A percentile compares a stretch with the other conserved stretches of the same genome.
Evolutionary conservation across 1,140 invertebrate species (phyloP).

Genomic region (Atopsyche davidsoni): DNA sequence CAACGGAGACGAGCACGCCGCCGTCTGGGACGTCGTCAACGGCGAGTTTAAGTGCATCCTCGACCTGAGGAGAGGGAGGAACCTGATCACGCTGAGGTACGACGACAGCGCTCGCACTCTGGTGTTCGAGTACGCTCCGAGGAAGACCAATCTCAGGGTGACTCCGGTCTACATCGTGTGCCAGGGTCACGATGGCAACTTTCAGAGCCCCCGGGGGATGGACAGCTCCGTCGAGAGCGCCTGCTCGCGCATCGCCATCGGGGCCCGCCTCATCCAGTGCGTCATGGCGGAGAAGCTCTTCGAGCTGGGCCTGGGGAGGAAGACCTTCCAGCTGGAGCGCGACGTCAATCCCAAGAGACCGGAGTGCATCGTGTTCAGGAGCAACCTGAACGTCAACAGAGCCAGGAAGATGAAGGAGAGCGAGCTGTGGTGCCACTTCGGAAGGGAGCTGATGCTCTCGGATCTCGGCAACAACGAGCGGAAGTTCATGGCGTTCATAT

Average conservation of each 20-base stretch:
- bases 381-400: constrained; percentile 62
- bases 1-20: constrained; percentile 34
- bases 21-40: constrained; percentile 42
- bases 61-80: constrained; percentile 42
- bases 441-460: constrained; percentile 68
- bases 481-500: constrained; percentile 86
- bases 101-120: constrained; percentile 35
- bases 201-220: constrained; percentile 67
- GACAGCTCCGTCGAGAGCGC: constrained; percentile 69
- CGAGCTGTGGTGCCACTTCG: constrained; percentile 80
- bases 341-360: constrained; percentile 52
- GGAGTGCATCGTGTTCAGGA: constrained; percentile 63
- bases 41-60: constrained; percentile 46
- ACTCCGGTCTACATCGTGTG: constrained; percentile 71
- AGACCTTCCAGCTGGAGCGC: constrained; percentile 74
- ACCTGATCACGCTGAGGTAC: constrained; percentile 38
- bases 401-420: constrained; percentile 68
- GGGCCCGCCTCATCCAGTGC: constrained; percentile 75
- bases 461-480: constrained; percentile 55
- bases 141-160: constrained; percentile 47
- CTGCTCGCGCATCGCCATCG: constrained; percentile 68
- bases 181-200: constrained; percentile 67
- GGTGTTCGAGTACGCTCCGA: constrained; percentile 39
- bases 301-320: constrained; percentile 69
- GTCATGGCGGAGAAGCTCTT: constrained; percentile 83